A percentile compares a stretch with the other conserved stretches of the same genome.
These are phyloP conservation scores for Hetaerina americana DNA, from an alignment of 1,140 invertebrate species.

Conservation along the genomic window DNA sequence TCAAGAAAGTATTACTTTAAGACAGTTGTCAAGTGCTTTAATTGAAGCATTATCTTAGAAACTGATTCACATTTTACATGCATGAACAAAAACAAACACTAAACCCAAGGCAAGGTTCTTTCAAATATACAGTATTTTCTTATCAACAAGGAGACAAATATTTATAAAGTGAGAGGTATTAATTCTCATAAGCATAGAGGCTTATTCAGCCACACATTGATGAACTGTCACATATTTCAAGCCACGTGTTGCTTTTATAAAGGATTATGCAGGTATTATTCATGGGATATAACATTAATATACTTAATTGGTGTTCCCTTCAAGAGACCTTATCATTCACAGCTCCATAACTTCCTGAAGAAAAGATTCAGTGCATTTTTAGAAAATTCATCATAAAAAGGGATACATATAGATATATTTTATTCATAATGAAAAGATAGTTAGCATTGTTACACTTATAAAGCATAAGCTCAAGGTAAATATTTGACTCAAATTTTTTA, in stretches of 20 bases:
- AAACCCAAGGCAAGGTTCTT: constrained; percentile 3
- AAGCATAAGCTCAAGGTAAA: too few species aligned
- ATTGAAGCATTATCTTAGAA: not conserved
- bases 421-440: too few species aligned
- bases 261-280: not conserved
- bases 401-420: not conserved
- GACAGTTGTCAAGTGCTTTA: not conserved
- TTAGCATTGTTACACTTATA: too few species aligned
- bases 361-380: not conserved
- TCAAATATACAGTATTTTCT: not conserved
- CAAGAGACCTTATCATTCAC: not conserved
- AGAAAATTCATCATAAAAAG: not conserved
- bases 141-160: not conserved
- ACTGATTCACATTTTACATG: not conserved
- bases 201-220: not conserved
- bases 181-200: not conserved
- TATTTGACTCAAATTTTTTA: too few species aligned
- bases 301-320: not conserved
- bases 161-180: not conserved
- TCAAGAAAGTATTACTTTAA: not conserved
- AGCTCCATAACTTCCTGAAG: not conserved
- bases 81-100: not conserved
- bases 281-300: not conserved
- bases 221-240: not conserved
- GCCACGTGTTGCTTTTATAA: not conserved